phyloP scores from a whole-genome alignment of 2,113 vertebrate genomes.

The Dascyllus trimaculatus region DNA sequence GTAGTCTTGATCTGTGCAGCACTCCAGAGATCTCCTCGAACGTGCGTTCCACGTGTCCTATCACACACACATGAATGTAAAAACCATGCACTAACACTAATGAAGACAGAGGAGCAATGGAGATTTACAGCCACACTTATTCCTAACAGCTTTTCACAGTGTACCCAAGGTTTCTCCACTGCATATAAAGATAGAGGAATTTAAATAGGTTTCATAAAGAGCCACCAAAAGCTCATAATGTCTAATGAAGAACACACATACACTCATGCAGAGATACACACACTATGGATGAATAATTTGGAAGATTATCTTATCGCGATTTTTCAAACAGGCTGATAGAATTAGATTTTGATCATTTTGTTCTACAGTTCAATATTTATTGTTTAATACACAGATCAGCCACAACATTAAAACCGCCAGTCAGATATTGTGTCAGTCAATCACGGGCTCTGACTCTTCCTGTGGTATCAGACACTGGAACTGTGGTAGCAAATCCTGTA shows the following conservation, averaged over 20 bases:
- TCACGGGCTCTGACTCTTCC: no score
- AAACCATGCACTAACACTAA: background rate
- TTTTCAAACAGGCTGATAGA: no score
- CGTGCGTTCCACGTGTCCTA: conserved; percentile 92
- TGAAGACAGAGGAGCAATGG: background rate
- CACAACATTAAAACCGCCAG: no score
- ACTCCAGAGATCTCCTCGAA: conserved; percentile 90
- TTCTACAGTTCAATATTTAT: no score
- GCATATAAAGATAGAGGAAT: background rate
- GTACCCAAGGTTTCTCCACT: conserved; percentile 1
- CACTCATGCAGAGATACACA: background rate
- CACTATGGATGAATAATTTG: no score
- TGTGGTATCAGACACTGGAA: no score
- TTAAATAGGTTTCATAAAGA: conserved; percentile 48
- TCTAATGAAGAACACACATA: conserved; percentile 20
- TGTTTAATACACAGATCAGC: no score
- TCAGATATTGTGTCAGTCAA: no score
- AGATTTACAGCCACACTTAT: conserved; percentile 28
- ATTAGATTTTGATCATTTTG: no score
- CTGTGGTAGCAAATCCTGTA: no score
- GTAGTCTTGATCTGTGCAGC: conserved; percentile 93
- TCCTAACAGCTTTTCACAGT: conserved; percentile 7
- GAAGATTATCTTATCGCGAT: no score
- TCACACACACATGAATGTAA: conserved; percentile 11
- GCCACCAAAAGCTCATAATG: conserved; percentile 33